Conservation (phyloP, 1,140 invertebrate species). For the Papilio polyxenes region DNA sequence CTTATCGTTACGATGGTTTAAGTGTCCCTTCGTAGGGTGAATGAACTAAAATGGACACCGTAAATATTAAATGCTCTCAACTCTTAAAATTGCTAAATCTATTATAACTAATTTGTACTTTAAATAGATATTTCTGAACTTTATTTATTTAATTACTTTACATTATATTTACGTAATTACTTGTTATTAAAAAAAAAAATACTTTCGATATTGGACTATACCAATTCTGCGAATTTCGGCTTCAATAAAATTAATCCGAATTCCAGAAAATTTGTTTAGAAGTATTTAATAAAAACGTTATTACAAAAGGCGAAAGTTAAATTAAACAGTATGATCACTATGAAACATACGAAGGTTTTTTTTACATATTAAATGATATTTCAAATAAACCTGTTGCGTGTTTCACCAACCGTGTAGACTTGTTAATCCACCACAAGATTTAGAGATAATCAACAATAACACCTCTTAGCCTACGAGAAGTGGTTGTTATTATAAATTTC, state of each 20-base stretch:
- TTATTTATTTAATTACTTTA: not conserved
- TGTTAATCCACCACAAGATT: not conserved
- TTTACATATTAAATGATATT: not conserved
- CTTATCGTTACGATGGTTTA: not conserved
- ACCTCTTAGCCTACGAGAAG: not conserved
- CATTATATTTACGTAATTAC: not conserved
- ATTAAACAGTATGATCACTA: no score
- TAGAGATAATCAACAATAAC: not conserved
- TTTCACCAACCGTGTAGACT: not conserved
- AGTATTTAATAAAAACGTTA: no score
- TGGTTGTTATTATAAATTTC: not conserved
- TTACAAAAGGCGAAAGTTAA: no score
- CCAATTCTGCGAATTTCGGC: no score
- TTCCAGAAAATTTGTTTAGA: no score
- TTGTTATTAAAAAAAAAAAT: no score
- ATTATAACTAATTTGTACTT: not conserved
- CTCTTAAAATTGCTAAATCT: not conserved
- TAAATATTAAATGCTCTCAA: not conserved
- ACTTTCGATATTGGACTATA: no score
- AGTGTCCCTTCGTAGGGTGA: not conserved
- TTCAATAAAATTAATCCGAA: no score
- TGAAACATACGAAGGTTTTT: not conserved
- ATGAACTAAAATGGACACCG: not conserved
- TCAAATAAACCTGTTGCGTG: not conserved
- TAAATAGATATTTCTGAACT: not conserved